These are phyloP conservation scores for Sussaba pulchella DNA, from an alignment of 2,888 invertebrate genomes.

Conservation along the genomic window DNA sequence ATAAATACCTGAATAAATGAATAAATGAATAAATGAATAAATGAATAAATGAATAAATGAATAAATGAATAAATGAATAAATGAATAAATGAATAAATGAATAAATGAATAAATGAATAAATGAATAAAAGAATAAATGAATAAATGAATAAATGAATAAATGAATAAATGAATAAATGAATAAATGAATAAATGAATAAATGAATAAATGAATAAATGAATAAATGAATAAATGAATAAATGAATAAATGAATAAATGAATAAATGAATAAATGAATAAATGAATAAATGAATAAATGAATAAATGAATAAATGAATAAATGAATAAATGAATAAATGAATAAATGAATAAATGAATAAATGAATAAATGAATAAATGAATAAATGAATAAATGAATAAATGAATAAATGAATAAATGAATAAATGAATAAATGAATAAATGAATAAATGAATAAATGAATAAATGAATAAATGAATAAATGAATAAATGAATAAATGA, in stretches of 20 bases:
- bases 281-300: not conserved
- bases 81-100: not conserved
- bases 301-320: conserved; percentile 16
- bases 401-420: not conserved
- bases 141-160: conserved; percentile 16
- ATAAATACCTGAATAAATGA: no score
- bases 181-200: conserved; percentile 16
- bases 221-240: conserved; percentile 16
- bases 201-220: not conserved
- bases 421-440: conserved; percentile 16
- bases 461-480: conserved; percentile 16
- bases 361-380: not conserved
- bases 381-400: conserved; percentile 16
- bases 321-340: not conserved
- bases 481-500: not conserved
- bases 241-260: not conserved
- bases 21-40: conserved; percentile 8
- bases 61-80: conserved; percentile 16
- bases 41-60: not conserved
- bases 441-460: not conserved
- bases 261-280: conserved; percentile 16
- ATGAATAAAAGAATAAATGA: not conserved
- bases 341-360: conserved; percentile 16
- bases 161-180: not conserved
- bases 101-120: conserved; percentile 16